Percentiles rank a stretch among this genome's conserved stretches.
Conservation (phyloP, 23 tunicate species). For the Diplosoma virens region DNA sequence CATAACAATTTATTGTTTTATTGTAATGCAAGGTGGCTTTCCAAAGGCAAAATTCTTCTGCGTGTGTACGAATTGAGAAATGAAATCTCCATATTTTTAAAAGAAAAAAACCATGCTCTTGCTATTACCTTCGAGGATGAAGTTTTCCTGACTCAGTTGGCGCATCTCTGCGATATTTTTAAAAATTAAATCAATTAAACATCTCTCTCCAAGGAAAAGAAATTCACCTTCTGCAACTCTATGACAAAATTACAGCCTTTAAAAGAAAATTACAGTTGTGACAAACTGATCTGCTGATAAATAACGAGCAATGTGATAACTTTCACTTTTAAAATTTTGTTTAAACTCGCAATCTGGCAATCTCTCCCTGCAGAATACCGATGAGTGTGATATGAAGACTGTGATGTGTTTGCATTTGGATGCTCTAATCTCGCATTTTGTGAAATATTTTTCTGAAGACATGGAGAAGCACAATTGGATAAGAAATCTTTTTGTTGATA, state of each 20-base stretch:
- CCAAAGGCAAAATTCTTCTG: too few relatives aligned
- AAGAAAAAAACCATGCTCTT: too few relatives aligned
- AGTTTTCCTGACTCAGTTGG: too few relatives aligned
- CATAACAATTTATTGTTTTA: too few relatives aligned
- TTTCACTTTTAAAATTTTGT: constrained; percentile 28
- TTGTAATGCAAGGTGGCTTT: too few relatives aligned
- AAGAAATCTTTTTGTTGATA: constrained; percentile 34
- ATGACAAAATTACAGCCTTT: constrained; percentile 28
- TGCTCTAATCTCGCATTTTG: constrained; percentile 34
- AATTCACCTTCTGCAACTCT: too few relatives aligned
- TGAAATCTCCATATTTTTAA: too few relatives aligned
- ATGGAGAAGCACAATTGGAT: constrained; percentile 34
- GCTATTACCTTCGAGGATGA: too few relatives aligned
- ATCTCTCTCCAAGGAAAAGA: too few relatives aligned
- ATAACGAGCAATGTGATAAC: constrained; percentile 27
- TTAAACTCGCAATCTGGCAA: constrained; percentile 28
- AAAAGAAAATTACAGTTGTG: constrained; percentile 23
- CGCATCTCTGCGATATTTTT: too few relatives aligned
- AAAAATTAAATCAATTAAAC: too few relatives aligned
- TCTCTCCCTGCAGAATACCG: constrained; percentile 27
- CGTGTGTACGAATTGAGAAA: too few relatives aligned
- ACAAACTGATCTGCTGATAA: constrained; percentile 26
- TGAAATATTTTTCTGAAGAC: constrained; percentile 29
- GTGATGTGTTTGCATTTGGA: constrained; percentile 31
- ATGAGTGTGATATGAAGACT: constrained; percentile 25